These are phyloP conservation scores for Pagetopsis macropterus DNA, from an alignment of 2,797 vertebrate species.

Conservation along the genomic window DNA sequence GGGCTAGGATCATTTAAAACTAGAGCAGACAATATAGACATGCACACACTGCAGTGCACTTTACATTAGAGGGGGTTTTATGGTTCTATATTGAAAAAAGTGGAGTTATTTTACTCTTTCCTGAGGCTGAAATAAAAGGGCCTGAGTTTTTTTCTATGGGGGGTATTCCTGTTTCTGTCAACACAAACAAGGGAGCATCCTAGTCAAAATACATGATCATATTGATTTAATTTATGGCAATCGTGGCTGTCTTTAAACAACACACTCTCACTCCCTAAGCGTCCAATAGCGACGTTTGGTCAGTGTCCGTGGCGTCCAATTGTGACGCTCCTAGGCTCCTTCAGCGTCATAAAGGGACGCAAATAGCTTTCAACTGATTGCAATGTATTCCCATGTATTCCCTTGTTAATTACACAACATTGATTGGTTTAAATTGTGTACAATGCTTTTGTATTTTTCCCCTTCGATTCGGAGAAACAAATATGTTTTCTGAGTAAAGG, in stretches of 20 bases:
- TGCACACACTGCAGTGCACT: conserved; percentile 20
- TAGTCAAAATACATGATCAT: background rate
- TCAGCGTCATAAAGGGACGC: too few species aligned
- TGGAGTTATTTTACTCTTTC: conserved; percentile 8
- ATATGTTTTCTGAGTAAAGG: too few species aligned
- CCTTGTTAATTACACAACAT: too few species aligned
- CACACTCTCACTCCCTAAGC: too few species aligned
- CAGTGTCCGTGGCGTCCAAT: too few species aligned
- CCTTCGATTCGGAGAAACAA: too few species aligned
- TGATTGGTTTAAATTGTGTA: too few species aligned
- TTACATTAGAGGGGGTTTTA: conserved; percentile 18
- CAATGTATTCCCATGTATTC: too few species aligned
- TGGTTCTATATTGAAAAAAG: conserved; percentile 1
- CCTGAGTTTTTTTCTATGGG: conserved; percentile 13
- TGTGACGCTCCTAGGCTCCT: too few species aligned
- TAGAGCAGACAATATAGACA: conserved; percentile 15
- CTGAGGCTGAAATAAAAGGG: conserved; percentile 24
- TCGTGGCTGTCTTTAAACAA: background rate
- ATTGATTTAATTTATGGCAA: background rate
- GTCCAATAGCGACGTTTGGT: too few species aligned
- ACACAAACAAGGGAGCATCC: conserved; percentile 3
- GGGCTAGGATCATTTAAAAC: conserved; percentile 19
- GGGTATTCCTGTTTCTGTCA: conserved; percentile 21
- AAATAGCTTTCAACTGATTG: too few species aligned
- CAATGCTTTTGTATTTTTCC: too few species aligned